Percentiles rank a stretch among this genome's conserved stretches.
Conservation (phyloP, 2,113 vertebrate genomes). For the Rhynchomys soricoides region DNA sequence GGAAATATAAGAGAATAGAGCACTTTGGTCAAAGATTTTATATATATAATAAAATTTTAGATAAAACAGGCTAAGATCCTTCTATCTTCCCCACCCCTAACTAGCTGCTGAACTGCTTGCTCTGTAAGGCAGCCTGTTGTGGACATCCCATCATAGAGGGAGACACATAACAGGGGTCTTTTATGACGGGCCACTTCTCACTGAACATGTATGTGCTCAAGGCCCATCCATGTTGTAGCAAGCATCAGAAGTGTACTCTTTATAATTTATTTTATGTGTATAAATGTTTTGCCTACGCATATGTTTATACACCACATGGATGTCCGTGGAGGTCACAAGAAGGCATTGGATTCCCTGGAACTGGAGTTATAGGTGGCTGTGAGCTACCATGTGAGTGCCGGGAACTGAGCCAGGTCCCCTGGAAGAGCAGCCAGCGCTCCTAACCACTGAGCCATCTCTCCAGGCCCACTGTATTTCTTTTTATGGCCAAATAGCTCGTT, state of each 20-base stretch:
- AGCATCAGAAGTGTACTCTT: background rate
- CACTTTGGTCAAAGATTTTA: background rate
- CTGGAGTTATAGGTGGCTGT: background rate
- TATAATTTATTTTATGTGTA: background rate
- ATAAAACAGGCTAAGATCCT: background rate
- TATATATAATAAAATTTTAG: background rate
- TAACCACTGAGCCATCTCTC: background rate
- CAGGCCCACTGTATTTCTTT: background rate
- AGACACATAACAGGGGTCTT: background rate
- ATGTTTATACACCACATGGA: background rate
- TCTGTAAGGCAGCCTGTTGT: background rate
- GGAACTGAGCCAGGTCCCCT: background rate
- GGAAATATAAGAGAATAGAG: background rate
- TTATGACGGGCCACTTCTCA: background rate
- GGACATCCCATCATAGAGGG: background rate
- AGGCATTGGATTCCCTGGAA: background rate
- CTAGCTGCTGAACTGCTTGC: background rate
- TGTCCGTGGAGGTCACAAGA: background rate
- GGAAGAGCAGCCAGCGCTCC: background rate
- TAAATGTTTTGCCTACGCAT: too few relatives aligned
- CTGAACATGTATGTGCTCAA: constrained; percentile 5
- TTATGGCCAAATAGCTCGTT: background rate
- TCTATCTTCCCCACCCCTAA: background rate
- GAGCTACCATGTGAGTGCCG: background rate
- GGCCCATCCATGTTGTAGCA: background rate